Base-by-base conservation (phyloP, 2,113 vertebrate genomes). In the Corythaeola cristata region DNA sequence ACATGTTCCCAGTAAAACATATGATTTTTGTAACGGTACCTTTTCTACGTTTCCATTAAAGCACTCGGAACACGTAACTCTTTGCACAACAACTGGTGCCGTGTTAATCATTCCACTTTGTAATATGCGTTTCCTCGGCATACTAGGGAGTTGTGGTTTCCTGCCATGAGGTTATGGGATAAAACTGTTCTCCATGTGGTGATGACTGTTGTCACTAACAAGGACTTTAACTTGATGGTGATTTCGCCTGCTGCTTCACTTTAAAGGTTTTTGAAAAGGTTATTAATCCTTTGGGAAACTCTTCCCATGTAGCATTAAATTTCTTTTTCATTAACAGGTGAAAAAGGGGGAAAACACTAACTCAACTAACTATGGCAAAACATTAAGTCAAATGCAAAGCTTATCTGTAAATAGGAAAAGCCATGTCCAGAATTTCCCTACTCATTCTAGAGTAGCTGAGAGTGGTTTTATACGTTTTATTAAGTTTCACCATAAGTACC, bases 191-290 rank as follows among this genome's bases (percentile, higher is more conserved):
- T 96, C 92, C 95, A 93, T 96, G 93, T 97, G 94, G 52, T 96
- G 91, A 96, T 94, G 90, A 96, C 93, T 91, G 56, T 94, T 96
- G 93, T 96, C 96, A 94, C 87, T 98, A 96, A 96, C 81, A 79
- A 81, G 55, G 67, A 49, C 53, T 85, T 97, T 93, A 89, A 96
- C 95, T 96, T 96, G 97, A 95, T 97, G 95, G 95, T 95, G 94
- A 98, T 97, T 98, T 96, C 88, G 94, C 97, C 95, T 95, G 93
- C 92, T 96, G 88, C 93, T 98, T 96, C 75, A 47, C 76, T 96
- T 95, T 96, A 97, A 96, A 97, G 78, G 68, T 94, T 96, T 96
- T 95, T 93, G 82, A 94, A 96, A 97, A 92, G 69, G 77, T 95
- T 91, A 86, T 84, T 96, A 96, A 96, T 94, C 91, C 91, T 95